These are phyloP conservation scores for Nipponacmea schrenckii DNA, from an alignment of 2,888 invertebrate species.

Conservation along the genomic window DNA sequence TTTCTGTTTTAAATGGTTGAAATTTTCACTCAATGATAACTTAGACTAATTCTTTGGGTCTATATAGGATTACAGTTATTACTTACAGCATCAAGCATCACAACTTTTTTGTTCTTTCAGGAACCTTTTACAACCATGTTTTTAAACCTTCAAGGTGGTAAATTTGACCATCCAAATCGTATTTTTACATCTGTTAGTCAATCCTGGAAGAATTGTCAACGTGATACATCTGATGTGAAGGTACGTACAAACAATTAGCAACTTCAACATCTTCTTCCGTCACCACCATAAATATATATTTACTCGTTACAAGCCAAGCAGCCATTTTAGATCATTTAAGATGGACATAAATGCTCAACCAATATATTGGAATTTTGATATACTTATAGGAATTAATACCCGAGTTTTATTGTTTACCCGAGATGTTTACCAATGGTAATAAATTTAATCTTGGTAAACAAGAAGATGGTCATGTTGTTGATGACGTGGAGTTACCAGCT, in stretches of 20 bases:
- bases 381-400: slow-evolving; percentile 88
- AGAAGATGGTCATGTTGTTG: slow-evolving; percentile 85
- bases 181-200: slow-evolving; percentile 93
- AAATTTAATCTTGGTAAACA: slow-evolving; percentile 87
- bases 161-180: slow-evolving; percentile 98
- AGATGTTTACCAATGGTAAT: slow-evolving; percentile 94
- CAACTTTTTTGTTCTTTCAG: slow-evolving; percentile 70
- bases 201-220: slow-evolving; percentile 98
- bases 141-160: slow-evolving; percentile 95
- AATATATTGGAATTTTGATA: too few relatives aligned
- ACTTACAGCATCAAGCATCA: too few relatives aligned
- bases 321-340: too few relatives aligned
- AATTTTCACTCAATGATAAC: too few relatives aligned
- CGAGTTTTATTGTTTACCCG: slow-evolving; percentile 98
- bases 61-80: too few relatives aligned
- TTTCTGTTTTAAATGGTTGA: too few relatives aligned
- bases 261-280: too few relatives aligned
- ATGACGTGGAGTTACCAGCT: slow-evolving; percentile 91
- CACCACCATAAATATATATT: too few relatives aligned
- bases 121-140: slow-evolving; percentile 99
- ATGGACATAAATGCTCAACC: too few relatives aligned
- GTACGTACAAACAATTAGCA: slow-evolving; percentile 66
- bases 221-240: slow-evolving; percentile 99
- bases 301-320: too few relatives aligned
- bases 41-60: too few relatives aligned